Evolutionary conservation across 2,888 invertebrate genomes (phyloP), one percentile per base, ranked within the genome.

Genomic region (Tuberolachnus salignus): DNA sequence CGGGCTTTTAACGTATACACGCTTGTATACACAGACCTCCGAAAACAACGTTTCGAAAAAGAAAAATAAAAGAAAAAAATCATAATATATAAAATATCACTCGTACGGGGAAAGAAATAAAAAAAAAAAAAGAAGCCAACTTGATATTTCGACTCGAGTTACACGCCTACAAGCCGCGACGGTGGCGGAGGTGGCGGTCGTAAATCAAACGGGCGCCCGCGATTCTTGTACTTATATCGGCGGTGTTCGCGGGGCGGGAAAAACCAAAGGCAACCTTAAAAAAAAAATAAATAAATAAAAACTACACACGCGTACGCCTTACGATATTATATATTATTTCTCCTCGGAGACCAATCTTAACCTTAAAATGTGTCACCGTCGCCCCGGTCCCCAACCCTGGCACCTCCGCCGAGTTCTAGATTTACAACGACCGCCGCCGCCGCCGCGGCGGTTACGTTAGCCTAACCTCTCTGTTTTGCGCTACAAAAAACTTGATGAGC

Each of bases 261-360:
- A 23, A 63, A 61, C 61, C 49, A 19, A 64, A 64, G 44, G n/a
- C 63, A 44, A 64, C 63, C 63, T 53, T 53, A 53, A 57, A 46
- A 19, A n/a, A 46, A 26, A 16, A 42, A 21, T 19, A 42, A 55
- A 19, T 53, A 55, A 34, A 16, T n/a, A 4, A 59, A 71, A 57
- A 34, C 34, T 51, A 51, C 51, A 61, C 59, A 26, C 46, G 26
- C 49, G 23, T 23, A 57, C n/a, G 26, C 14, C 44, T 16, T 23
- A 42, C 16, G 64, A 74, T 74, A 64, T 19, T 23, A 83, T 83
- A 82, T 84, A 84, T n/a, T n/a, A n/a, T 84, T 83, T 83, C 83
- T 83, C 84, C 84, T 83, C 82, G 53, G 84, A 83, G 84, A 83
- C 82, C 82, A 83, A 84, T 83, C 83, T 83, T 84, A 84, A 84